These are phyloP conservation scores for Numenius phaeopus DNA, from an alignment of 2,797 vertebrate species.

Conservation along the genomic window DNA sequence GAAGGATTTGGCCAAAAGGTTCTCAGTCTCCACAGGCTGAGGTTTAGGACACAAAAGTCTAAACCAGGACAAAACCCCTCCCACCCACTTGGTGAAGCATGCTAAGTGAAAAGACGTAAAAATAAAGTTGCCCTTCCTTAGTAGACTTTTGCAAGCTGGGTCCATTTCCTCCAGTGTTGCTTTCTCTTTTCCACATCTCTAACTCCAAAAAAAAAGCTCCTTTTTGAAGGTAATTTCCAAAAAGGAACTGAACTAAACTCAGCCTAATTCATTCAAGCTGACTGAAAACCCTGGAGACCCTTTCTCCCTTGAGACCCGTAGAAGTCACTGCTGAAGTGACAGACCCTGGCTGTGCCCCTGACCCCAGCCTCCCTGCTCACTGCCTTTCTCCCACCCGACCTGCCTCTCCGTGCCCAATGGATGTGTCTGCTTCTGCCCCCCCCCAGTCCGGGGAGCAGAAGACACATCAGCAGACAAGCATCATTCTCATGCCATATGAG, in stretches of 20 bases:
- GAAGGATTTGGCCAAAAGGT: not conserved
- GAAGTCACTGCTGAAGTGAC: not conserved
- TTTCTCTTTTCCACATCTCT: not conserved
- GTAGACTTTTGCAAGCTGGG: not conserved
- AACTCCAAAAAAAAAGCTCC: not conserved
- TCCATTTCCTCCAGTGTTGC: not conserved
- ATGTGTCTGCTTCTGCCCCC: not conserved
- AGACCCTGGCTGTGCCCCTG: not conserved
- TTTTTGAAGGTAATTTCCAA: not conserved
- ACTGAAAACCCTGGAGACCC: not conserved
- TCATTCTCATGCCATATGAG: not conserved
- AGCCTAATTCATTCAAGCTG: rapidly evolving
- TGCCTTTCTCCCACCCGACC: not conserved
- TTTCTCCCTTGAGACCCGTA: not conserved
- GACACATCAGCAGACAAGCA: not conserved
- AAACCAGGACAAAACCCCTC: not conserved
- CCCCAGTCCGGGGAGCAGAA: rapidly evolving
- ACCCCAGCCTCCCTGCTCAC: rapidly evolving
- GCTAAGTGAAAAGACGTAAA: not conserved
- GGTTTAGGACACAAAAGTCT: not conserved
- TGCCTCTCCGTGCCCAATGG: not conserved
- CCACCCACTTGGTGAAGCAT: not conserved
- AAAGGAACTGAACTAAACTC: not conserved
- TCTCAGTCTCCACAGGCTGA: not conserved
- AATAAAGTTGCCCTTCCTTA: not conserved